These are phyloP conservation scores for Ypsolopha scabrella DNA, from an alignment of 2,888 invertebrate species.

Conservation along the genomic window DNA sequence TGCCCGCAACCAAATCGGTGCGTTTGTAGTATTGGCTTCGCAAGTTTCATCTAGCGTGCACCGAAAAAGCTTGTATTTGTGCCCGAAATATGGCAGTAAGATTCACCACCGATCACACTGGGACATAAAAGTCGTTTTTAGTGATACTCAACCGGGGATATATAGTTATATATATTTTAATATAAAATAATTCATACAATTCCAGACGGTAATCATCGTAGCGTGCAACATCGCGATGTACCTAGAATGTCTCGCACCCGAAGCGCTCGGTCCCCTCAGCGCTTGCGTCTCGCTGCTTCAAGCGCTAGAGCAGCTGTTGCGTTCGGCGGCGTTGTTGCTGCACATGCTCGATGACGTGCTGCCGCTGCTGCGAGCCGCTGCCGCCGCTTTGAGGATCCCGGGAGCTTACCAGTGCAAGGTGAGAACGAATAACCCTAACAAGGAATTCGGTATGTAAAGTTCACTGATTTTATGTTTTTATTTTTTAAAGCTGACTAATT, in stretches of 20 bases:
- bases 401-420: constrained; percentile 86
- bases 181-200: no score
- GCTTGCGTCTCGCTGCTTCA: constrained; percentile 82
- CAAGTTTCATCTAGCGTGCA: no score
- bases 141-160: no score
- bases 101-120: not conserved
- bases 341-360: constrained; percentile 78
- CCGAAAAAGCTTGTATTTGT: no score
- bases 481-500: no score
- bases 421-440: not conserved
- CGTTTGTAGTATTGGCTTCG: no score
- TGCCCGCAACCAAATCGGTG: no score
- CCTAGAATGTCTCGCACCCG: constrained; percentile 90
- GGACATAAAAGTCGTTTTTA: no score
- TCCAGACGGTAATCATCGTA: constrained; percentile 76
- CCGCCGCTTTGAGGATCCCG: constrained; percentile 85
- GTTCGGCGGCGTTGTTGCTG: constrained; percentile 79
- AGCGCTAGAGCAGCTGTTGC: constrained; percentile 88
- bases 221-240: constrained; percentile 94
- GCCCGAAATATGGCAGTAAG: not conserved
- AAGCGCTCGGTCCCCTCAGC: constrained; percentile 77
- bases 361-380: constrained; percentile 81
- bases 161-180: no score
- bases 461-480: no score
- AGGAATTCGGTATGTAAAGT: no score